Conservation (phyloP, 2,797 vertebrate genomes). For the Protosalanx chinensis region DNA sequence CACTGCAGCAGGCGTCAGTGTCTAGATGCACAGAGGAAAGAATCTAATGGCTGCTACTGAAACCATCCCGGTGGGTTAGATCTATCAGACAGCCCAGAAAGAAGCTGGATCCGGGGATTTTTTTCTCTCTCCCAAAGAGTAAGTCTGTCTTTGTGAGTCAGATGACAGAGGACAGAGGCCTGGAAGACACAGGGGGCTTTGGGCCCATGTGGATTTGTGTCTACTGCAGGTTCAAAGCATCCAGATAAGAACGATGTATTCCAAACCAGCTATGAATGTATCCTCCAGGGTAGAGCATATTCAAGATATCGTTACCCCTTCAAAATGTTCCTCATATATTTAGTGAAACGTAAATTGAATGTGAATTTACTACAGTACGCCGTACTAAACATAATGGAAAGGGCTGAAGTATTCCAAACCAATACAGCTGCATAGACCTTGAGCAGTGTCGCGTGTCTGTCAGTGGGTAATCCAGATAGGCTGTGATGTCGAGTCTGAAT, state of each 20-base stretch:
- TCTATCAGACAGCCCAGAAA: conserved; percentile 40
- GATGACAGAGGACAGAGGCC: conserved; percentile 56
- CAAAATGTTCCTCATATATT: neutral
- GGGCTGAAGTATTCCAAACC: neutral
- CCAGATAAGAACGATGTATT: conserved; percentile 32
- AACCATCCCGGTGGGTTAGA: conserved; percentile 49
- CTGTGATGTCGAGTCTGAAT: neutral
- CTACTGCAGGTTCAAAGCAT: conserved; percentile 36
- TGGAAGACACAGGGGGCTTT: conserved; percentile 34
- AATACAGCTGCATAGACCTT: neutral
- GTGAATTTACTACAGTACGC: neutral
- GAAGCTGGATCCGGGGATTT: conserved; percentile 34
- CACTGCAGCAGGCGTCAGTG: conserved; percentile 1
- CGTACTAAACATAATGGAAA: neutral
- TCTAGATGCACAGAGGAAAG: conserved; percentile 43
- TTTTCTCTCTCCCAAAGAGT: conserved; percentile 40
- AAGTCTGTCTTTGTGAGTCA: conserved; percentile 56
- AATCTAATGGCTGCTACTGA: conserved; percentile 55
- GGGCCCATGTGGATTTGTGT: conserved; percentile 36
- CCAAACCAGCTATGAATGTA: conserved; percentile 14
- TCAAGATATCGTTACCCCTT: neutral
- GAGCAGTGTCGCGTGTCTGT: neutral
- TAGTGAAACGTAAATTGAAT: neutral
- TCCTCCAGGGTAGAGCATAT: neutral
- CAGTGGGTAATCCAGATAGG: neutral